Percentiles rank a stretch among this genome's conserved stretches.
These are phyloP conservation scores for Podarcis raffonei DNA, from an alignment of 2,113 vertebrate species.

Conservation along the genomic window DNA sequence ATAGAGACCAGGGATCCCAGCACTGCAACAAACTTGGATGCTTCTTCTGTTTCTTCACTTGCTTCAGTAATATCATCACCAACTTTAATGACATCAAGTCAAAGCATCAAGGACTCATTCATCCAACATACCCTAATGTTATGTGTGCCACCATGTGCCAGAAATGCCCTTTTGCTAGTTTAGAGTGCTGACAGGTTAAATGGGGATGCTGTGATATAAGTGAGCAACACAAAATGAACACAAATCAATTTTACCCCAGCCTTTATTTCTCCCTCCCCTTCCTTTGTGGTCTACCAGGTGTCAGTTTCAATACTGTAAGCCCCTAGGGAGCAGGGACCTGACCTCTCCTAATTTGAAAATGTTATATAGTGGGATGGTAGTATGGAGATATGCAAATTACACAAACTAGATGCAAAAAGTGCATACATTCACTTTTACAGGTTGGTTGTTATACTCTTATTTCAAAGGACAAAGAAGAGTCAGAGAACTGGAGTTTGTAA, in stretches of 20 bases:
- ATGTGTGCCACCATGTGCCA: not conserved
- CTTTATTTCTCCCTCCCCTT: not conserved
- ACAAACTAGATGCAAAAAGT: not conserved
- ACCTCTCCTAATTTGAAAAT: not conserved
- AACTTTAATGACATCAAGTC: too few species aligned
- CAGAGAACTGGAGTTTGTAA: not conserved
- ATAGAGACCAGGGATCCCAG: not conserved
- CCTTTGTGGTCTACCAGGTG: not conserved
- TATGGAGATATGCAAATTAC: not conserved
- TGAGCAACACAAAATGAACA: not conserved
- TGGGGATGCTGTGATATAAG: not conserved
- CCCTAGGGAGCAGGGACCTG: not conserved
- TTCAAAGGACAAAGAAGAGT: not conserved
- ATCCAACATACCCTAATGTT: not conserved
- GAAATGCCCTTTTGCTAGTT: not conserved
- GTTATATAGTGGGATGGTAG: not conserved
- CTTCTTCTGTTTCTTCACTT: not conserved
- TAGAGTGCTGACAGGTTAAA: not conserved
- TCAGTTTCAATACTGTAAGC: not conserved
- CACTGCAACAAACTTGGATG: not conserved
- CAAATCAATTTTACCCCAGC: not conserved
- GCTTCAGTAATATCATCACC: not conserved
- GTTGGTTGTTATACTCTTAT: not conserved
- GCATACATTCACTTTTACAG: not conserved
- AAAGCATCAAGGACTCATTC: not conserved